Evolutionary conservation across 2,797 vertebrate species (phyloP).

Genomic region (Rhynchonycteris naso): DNA sequence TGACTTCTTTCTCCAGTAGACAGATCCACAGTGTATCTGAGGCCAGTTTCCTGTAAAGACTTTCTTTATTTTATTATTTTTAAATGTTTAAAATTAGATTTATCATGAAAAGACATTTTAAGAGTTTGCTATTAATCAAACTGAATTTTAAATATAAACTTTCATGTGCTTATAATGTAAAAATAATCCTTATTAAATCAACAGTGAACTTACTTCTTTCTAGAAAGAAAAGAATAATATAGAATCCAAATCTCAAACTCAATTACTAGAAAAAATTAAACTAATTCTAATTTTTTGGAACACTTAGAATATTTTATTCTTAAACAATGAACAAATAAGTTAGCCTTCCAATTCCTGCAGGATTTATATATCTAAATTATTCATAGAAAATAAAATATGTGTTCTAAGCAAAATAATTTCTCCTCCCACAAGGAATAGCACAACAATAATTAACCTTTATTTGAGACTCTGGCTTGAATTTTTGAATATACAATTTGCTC

Average conservation of each 20-base stretch:
- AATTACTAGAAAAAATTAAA: conserved; percentile 64
- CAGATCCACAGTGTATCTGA: conserved; percentile 17
- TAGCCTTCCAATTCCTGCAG: neutral
- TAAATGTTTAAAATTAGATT: conserved; percentile 56
- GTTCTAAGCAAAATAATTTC: conserved; percentile 22
- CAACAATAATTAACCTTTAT: conserved; percentile 58
- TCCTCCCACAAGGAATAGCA: neutral
- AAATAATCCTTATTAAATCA: conserved; percentile 65
- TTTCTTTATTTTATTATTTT: conserved; percentile 45
- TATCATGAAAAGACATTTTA: conserved; percentile 62
- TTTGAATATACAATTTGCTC: conserved; percentile 50
- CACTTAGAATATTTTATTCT: conserved; percentile 65
- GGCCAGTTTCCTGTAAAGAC: conserved; percentile 14
- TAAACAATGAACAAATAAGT: conserved; percentile 63
- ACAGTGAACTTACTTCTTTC: conserved; percentile 57
- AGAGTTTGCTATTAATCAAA: conserved; percentile 58
- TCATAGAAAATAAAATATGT: conserved; percentile 21
- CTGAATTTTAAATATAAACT: conserved; percentile 47
- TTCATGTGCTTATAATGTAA: conserved; percentile 33
- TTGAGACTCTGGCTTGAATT: conserved; percentile 9
- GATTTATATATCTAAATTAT: conserved; percentile 44
- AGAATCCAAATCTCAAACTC: conserved; percentile 59
- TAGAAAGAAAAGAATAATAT: conserved; percentile 71
- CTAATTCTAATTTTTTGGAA: conserved; percentile 50
- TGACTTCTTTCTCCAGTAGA: conserved; percentile 53